These are phyloP conservation scores for Gallinago nigripennis DNA, from an alignment of 2,797 vertebrate species.

Conservation along the genomic window DNA sequence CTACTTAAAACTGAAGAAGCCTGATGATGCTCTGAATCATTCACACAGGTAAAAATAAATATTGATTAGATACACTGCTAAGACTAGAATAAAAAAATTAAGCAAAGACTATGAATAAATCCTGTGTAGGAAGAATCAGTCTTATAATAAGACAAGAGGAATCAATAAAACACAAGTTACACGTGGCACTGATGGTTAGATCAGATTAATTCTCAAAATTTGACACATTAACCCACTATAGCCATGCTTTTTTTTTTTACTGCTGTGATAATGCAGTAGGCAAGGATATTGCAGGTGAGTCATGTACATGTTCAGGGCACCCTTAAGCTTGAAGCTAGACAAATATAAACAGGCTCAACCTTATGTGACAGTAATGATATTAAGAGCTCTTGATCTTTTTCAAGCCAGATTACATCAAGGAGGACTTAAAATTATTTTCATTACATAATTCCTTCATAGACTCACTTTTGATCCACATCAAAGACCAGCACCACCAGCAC, in stretches of 20 bases:
- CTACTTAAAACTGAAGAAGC: constrained; percentile 75
- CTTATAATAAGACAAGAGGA: not conserved
- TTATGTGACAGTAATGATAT: not conserved
- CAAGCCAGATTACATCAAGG: not conserved
- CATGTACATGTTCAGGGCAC: not conserved
- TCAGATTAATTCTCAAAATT: not conserved
- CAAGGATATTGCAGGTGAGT: not conserved
- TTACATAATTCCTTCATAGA: not conserved
- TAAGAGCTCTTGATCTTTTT: not conserved
- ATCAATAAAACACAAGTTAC: not conserved
- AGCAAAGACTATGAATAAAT: not conserved
- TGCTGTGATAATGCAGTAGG: not conserved
- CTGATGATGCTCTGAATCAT: constrained; percentile 75
- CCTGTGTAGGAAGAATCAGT: not conserved
- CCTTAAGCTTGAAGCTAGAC: not conserved
- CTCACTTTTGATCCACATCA: not conserved
- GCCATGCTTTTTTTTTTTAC: not conserved
- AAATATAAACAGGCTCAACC: not conserved
- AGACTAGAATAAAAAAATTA: not conserved
- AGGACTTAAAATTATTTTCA: constrained; percentile 9
- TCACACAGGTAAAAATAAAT: constrained; percentile 76
- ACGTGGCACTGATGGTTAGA: not conserved
- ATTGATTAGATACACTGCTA: not conserved
- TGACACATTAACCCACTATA: not conserved
- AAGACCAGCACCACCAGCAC: not conserved